phyloP scores from a whole-genome alignment of 64 coral and sea anemone genomes.

The Montipora cactus region DNA sequence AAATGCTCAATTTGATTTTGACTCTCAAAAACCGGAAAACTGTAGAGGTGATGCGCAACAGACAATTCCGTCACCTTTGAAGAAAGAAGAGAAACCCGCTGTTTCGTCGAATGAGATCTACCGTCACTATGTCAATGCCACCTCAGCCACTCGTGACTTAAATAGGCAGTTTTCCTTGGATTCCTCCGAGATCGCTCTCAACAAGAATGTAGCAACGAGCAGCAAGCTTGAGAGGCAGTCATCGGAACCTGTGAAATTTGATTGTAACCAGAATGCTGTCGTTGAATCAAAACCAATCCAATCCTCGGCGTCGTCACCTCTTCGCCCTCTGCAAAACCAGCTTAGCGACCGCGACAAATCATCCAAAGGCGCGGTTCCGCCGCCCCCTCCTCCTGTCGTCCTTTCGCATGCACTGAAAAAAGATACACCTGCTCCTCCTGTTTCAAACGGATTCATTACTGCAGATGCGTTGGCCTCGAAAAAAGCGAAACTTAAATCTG shows the following conservation, averaged over 20 bases:
- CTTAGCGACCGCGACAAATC: background rate
- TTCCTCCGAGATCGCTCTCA: background rate
- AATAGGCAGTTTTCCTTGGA: constrained; percentile 22
- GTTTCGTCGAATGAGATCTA: constrained; percentile 9
- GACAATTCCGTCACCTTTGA: background rate
- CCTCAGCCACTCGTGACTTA: constrained; percentile 34
- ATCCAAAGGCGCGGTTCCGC: background rate
- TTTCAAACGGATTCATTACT: constrained; percentile 48
- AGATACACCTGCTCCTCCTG: constrained; percentile 1
- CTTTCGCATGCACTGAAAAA: constrained; percentile 12
- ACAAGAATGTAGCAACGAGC: background rate
- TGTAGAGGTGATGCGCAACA: background rate
- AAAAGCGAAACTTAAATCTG: constrained; percentile 39
- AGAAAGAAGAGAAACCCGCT: background rate
- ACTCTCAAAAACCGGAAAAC: background rate
- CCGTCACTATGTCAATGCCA: background rate
- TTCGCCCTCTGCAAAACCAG: background rate
- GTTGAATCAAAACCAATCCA: constrained; percentile 1
- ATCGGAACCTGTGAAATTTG: constrained; percentile 19
- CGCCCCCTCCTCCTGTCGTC: background rate
- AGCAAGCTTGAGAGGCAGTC: constrained; percentile 16
- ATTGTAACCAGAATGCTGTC: background rate
- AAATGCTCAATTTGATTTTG: background rate
- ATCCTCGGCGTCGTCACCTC: background rate
- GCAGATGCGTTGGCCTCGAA: constrained; percentile 56